A percentile compares a stretch with the other conserved stretches of the same genome.
phyloP scores from a whole-genome alignment of 2,888 invertebrate genomes.

The Bombyx huttoni region DNA sequence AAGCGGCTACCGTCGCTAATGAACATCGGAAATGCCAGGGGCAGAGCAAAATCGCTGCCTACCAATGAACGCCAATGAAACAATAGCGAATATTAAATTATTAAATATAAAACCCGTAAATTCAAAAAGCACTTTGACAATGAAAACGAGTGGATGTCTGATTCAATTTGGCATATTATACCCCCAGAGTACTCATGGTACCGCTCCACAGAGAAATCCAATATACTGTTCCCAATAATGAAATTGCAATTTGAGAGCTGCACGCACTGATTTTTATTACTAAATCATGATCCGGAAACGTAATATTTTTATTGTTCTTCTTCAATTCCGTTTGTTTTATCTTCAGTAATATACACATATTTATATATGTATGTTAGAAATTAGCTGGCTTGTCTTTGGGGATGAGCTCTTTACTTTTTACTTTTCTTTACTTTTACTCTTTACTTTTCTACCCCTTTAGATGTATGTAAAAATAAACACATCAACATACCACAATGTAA shows the following conservation, averaged over 20 bases:
- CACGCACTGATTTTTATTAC: conserved; percentile 59
- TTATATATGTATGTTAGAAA: too few species aligned
- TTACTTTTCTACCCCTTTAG: too few species aligned
- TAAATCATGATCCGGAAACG: conserved; percentile 34
- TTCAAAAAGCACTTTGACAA: conserved; percentile 6
- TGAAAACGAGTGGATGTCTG: conserved; percentile 31
- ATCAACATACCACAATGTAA: too few species aligned
- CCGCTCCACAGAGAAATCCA: conserved; percentile 46
- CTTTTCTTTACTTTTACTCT: too few species aligned
- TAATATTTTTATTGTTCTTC: background rate
- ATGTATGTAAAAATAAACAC: too few species aligned
- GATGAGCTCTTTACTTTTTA: too few species aligned
- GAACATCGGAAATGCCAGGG: too few species aligned
- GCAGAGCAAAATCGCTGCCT: too few species aligned
- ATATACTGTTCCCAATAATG: conserved; percentile 55
- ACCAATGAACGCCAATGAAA: too few species aligned
- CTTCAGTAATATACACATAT: background rate
- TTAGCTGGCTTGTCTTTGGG: too few species aligned
- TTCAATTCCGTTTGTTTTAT: background rate
- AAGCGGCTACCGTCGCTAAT: too few species aligned
- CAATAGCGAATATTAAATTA: too few species aligned
- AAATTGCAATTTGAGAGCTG: conserved; percentile 58
- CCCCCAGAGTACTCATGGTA: conserved; percentile 41
- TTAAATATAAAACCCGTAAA: background rate
- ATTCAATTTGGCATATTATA: conserved; percentile 39